phyloP scores from a whole-genome alignment of 2,797 vertebrate species.

The Podargus strigoides region DNA sequence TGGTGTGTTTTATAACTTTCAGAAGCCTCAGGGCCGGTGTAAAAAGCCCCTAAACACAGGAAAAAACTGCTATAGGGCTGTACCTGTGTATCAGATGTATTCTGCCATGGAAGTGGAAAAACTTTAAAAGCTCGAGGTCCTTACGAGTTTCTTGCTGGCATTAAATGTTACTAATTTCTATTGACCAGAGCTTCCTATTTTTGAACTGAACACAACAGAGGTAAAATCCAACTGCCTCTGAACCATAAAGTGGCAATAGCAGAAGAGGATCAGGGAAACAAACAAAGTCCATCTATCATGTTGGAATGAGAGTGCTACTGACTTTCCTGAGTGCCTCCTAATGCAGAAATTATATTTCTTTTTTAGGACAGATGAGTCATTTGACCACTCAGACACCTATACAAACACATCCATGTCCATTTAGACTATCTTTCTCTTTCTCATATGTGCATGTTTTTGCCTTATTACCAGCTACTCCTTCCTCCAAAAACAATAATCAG shows the following conservation, averaged over 20 bases:
- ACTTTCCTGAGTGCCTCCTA: background rate
- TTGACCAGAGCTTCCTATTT: background rate
- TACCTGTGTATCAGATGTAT: background rate
- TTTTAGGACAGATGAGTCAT: slow-evolving; percentile 24
- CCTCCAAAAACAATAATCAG: slow-evolving; percentile 40
- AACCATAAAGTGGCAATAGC: background rate
- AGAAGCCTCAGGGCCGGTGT: background rate
- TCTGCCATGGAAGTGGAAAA: background rate
- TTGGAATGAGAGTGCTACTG: background rate
- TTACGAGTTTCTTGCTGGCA: background rate
- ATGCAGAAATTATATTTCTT: background rate
- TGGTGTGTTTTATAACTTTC: background rate
- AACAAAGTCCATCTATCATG: background rate
- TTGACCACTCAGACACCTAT: slow-evolving; percentile 29
- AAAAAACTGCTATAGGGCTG: background rate
- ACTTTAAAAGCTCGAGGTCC: background rate
- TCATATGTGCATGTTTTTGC: background rate
- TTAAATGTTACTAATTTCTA: background rate
- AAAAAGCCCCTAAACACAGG: background rate
- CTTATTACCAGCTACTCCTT: slow-evolving; percentile 14
- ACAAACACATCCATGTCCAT: background rate
- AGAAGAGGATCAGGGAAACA: background rate
- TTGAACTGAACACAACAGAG: background rate
- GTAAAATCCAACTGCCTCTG: background rate
- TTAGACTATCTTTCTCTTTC: slow-evolving; percentile 10